Percentiles rank a stretch among this genome's conserved stretches.
phyloP scores from a whole-genome alignment of 2,113 vertebrate genomes.

The Psammodynastes pulverulentus region DNA sequence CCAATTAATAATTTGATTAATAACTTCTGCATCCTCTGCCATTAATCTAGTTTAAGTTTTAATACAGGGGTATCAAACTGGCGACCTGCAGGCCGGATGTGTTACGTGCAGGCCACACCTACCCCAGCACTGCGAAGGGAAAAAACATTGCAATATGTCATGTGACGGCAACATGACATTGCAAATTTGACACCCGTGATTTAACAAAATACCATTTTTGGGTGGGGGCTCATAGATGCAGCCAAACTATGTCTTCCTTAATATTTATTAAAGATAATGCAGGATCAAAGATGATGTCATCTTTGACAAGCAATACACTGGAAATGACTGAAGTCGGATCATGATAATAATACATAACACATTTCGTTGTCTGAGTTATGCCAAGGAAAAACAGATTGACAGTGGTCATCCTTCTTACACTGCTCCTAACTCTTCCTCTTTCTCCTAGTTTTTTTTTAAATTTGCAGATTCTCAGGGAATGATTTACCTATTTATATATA shows the following conservation, averaged over 20 bases:
- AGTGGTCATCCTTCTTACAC: too few relatives aligned
- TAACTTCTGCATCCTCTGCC: not conserved
- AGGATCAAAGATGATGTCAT: not conserved
- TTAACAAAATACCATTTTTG: not conserved
- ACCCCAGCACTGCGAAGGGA: too few relatives aligned
- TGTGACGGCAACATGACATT: rapidly evolving
- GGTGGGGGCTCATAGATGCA: not conserved
- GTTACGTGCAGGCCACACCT: too few relatives aligned
- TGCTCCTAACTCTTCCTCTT: not conserved
- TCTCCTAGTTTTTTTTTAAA: not conserved
- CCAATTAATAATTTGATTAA: not conserved
- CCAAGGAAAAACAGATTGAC: not conserved
- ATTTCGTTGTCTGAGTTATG: not conserved
- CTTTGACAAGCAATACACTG: not conserved
- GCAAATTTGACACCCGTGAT: not conserved
- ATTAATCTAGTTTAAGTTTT: not conserved
- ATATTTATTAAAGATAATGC: not conserved
- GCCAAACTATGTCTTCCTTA: not conserved
- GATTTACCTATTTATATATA: not conserved
- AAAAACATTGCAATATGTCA: too few relatives aligned
- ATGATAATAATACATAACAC: not conserved
- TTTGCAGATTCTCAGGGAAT: not conserved
- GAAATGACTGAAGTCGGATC: not conserved
- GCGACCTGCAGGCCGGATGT: too few relatives aligned
- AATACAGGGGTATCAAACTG: too few relatives aligned